Conservation (phyloP, 2,888 invertebrate genomes). For the Hylaea fasciaria region DNA sequence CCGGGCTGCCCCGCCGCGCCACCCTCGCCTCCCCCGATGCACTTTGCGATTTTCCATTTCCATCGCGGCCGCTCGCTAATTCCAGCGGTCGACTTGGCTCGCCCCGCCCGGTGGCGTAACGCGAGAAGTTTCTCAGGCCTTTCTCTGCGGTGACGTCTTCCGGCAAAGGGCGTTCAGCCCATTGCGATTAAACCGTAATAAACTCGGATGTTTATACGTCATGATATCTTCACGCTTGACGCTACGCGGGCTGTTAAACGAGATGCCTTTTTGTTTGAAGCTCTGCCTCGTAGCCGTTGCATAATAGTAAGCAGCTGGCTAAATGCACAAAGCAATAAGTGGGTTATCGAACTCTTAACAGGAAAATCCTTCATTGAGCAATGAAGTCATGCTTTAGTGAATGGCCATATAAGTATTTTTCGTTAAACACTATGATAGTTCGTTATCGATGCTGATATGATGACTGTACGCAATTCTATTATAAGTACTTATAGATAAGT, state of each 20-base stretch:
- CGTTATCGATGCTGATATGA: no score
- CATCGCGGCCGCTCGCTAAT: slow-evolving; percentile 73
- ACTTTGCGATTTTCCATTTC: slow-evolving; percentile 83
- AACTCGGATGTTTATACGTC: slow-evolving; percentile 43
- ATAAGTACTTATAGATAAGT: no score
- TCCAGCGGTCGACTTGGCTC: slow-evolving; percentile 64
- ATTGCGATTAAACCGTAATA: slow-evolving; percentile 52
- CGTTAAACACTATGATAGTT: no score
- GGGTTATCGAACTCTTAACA: slow-evolving; percentile 27
- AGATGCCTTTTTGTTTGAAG: slow-evolving; percentile 27
- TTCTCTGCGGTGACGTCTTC: slow-evolving; percentile 68
- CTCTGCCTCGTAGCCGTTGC: slow-evolving; percentile 21
- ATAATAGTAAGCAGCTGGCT: slow-evolving; percentile 27
- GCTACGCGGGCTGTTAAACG: slow-evolving; percentile 20
- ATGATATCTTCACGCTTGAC: slow-evolving; percentile 30
- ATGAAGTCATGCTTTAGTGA: slow-evolving; percentile 1
- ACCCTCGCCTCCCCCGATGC: slow-evolving; percentile 58
- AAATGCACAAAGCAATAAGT: slow-evolving; percentile 27
- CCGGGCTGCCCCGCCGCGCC: slow-evolving; percentile 60
- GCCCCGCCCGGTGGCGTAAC: slow-evolving; percentile 66
- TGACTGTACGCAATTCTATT: no score
- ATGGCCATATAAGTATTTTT: neutral
- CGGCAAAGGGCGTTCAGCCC: slow-evolving; percentile 63
- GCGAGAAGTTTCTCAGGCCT: slow-evolving; percentile 71
- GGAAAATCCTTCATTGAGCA: slow-evolving; percentile 16